A percentile compares a stretch with the other conserved stretches of the same genome.
phyloP scores from a whole-genome alignment of 1,140 invertebrate genomes.

The Halictus rubicundus region DNA sequence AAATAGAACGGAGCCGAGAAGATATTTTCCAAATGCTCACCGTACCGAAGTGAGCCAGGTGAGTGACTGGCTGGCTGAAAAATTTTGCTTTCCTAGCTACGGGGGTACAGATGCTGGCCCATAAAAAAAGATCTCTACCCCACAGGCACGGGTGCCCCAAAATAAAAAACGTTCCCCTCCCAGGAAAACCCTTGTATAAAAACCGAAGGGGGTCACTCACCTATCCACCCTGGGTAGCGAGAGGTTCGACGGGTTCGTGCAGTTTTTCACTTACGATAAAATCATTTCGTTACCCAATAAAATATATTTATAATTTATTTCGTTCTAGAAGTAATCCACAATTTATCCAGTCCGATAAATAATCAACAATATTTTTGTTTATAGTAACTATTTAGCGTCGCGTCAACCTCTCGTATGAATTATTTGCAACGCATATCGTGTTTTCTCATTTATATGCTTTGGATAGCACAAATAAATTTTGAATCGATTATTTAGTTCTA shows the following conservation, averaged over 20 bases:
- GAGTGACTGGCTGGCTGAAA: constrained; percentile 79
- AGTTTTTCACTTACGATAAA: constrained; percentile 27
- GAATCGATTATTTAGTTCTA: no score
- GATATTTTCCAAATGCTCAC: constrained; percentile 61
- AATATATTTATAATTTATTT: no score
- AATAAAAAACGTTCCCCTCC: constrained; percentile 70
- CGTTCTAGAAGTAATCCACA: no score
- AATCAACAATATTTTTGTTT: no score
- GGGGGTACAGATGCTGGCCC: constrained; percentile 78
- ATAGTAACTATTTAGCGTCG: no score
- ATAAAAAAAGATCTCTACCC: constrained; percentile 74
- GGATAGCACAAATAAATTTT: no score
- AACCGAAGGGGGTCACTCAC: constrained; percentile 77
- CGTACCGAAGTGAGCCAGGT: constrained; percentile 76
- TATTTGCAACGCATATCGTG: no score
- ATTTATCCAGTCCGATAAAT: no score
- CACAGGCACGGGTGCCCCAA: constrained; percentile 68
- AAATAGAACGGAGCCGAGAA: constrained; percentile 10
- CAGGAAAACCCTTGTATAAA: constrained; percentile 78
- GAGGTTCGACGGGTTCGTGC: constrained; percentile 58
- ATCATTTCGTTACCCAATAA: not conserved
- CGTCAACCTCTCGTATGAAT: no score
- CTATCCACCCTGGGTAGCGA: constrained; percentile 67
- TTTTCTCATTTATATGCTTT: no score
- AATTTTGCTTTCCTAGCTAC: constrained; percentile 72